These are phyloP conservation scores for Lysiphlebus fabarum DNA, from an alignment of 1,140 invertebrate genomes.

Conservation along the genomic window DNA sequence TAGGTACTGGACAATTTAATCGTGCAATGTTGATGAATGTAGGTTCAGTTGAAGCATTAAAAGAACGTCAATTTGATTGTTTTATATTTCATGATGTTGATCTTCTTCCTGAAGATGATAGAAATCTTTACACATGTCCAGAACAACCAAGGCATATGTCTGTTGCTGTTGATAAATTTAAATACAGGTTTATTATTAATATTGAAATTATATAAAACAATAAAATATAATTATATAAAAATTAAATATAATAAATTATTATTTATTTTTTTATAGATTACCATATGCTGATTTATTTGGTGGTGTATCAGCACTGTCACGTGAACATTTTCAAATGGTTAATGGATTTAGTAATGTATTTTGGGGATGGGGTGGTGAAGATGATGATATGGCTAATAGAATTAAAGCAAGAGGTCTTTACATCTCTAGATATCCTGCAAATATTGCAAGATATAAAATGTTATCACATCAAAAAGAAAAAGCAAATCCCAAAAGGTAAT, in stretches of 20 bases:
- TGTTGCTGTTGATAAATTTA: conserved; percentile 86
- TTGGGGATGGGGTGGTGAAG: conserved; percentile 92
- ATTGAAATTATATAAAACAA: too few relatives aligned
- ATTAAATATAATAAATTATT: conserved; percentile 3
- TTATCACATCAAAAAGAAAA: conserved; percentile 82
- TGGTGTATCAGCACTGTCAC: conserved; percentile 81
- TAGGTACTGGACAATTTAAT: conserved; percentile 76
- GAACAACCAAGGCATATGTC: conserved; percentile 92
- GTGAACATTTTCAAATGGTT: conserved; percentile 74
- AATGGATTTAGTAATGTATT: conserved; percentile 91
- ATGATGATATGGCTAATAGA: conserved; percentile 88
- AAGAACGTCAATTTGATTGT: conserved; percentile 77
- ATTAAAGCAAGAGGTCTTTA: conserved; percentile 75
- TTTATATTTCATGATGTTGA: conserved; percentile 97
- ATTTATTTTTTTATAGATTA: conserved; percentile 59
- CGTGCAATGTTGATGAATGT: conserved; percentile 92
- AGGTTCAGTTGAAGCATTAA: conserved; percentile 84
- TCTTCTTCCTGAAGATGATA: conserved; percentile 86
- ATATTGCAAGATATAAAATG: conserved; percentile 88
- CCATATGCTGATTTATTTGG: conserved; percentile 87
- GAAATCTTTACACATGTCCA: conserved; percentile 88
- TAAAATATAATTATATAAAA: neutral
- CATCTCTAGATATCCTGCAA: conserved; percentile 82
- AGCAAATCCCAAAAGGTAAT: conserved; percentile 82
- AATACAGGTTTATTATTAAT: conserved; percentile 64